Percentiles rank a stretch among this genome's conserved stretches.
These are phyloP conservation scores for Incurvaria masculella DNA, from an alignment of 2,888 invertebrate species.

Conservation along the genomic window DNA sequence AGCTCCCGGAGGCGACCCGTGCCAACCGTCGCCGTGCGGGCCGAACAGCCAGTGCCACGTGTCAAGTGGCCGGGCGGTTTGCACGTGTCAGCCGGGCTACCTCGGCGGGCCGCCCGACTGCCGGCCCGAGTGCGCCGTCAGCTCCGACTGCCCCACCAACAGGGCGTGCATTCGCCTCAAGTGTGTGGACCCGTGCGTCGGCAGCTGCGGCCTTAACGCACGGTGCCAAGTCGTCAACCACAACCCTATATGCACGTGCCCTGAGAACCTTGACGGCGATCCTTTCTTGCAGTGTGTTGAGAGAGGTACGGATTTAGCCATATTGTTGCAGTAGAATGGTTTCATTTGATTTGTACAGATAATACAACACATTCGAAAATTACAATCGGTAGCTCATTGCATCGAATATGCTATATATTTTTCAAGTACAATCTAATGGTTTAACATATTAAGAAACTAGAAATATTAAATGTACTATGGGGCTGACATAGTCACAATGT, in stretches of 20 bases:
- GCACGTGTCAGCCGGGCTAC: constrained; percentile 68
- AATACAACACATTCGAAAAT: too few relatives aligned
- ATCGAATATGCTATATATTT: too few relatives aligned
- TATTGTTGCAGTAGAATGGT: too few relatives aligned
- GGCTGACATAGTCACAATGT: too few relatives aligned
- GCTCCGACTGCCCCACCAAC: constrained; percentile 70
- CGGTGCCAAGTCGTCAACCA: constrained; percentile 76
- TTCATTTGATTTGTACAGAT: too few relatives aligned
- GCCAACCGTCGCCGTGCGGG: constrained; percentile 74
- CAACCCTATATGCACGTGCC: constrained; percentile 75
- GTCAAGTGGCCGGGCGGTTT: constrained; percentile 66
- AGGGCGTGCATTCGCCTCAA: constrained; percentile 73
- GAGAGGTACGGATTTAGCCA: constrained; percentile 47
- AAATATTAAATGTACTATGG: too few relatives aligned
- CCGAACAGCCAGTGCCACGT: constrained; percentile 72
- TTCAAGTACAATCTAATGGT: too few relatives aligned
- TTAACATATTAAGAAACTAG: too few relatives aligned
- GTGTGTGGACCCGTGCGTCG: constrained; percentile 73
- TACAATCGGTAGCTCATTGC: too few relatives aligned
- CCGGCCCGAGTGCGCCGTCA: constrained; percentile 73
- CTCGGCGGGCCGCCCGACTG: constrained; percentile 72
- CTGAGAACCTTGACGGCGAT: constrained; percentile 66
- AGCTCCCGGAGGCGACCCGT: constrained; percentile 54
- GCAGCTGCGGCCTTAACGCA: constrained; percentile 74
- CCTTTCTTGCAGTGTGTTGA: constrained; percentile 68